phyloP scores from a whole-genome alignment of 2,888 invertebrate species.

The Sclerodermus sp. region DNA sequence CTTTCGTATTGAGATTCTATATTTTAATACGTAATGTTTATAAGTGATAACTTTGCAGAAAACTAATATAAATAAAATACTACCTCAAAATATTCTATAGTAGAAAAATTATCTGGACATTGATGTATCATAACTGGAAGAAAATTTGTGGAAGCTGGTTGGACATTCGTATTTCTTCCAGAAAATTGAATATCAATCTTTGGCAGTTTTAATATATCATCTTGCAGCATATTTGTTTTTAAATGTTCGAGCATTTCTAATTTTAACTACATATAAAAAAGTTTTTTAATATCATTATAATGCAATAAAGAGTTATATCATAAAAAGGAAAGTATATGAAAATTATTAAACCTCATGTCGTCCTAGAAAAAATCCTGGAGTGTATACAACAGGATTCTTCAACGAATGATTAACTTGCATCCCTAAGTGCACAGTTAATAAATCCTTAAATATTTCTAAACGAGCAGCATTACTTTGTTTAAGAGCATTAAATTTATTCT shows the following conservation, averaged over 20 bases:
- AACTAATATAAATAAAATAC: not conserved
- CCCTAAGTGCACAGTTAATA: conserved; percentile 71
- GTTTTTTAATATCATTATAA: too few species aligned
- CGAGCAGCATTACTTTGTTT: conserved; percentile 71
- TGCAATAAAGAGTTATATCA: not conserved
- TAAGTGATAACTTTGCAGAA: not conserved
- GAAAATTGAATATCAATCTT: conserved; percentile 73
- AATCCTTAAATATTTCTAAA: conserved; percentile 76
- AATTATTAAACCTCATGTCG: conserved; percentile 83
- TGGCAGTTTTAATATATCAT: conserved; percentile 62
- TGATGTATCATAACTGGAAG: conserved; percentile 77
- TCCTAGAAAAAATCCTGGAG: conserved; percentile 76
- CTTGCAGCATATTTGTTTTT: conserved; percentile 57
- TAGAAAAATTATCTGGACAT: conserved; percentile 84
- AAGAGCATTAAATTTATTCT: conserved; percentile 62
- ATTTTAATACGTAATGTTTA: conserved; percentile 20
- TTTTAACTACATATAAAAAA: conserved; percentile 67
- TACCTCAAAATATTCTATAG: conserved; percentile 82
- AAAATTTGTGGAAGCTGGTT: conserved; percentile 62
- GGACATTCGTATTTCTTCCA: conserved; percentile 65
- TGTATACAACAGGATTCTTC: conserved; percentile 53
- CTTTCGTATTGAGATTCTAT: conserved; percentile 72
- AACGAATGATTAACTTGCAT: conserved; percentile 61
- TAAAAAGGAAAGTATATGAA: conserved; percentile 1
- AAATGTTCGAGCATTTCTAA: conserved; percentile 69